Evolutionary conservation across 64 coral and sea anemone species (phyloP).

Genomic region (Trachythela sp.): DNA sequence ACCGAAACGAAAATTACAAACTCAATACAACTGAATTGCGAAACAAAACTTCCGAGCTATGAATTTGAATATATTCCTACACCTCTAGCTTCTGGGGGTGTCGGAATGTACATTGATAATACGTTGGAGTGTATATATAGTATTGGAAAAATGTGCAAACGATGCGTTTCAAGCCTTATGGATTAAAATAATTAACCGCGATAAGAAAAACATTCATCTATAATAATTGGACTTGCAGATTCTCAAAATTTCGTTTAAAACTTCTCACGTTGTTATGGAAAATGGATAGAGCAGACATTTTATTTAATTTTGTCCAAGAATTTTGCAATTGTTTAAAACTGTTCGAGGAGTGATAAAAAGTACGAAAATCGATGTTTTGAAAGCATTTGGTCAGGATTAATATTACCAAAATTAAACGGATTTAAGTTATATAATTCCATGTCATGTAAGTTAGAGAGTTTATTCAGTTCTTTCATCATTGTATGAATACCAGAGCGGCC

Average conservation of each 20-base stretch:
- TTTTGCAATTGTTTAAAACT: not conserved
- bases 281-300: not conserved
- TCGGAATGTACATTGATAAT: conserved; percentile 9
- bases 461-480: no score
- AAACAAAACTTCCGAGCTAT: not conserved
- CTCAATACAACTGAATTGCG: not conserved
- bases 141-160: no score
- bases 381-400: no score
- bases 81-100: conserved; percentile 17
- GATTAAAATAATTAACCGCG: not conserved
- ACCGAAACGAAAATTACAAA: not conserved
- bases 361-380: not conserved
- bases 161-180: no score
- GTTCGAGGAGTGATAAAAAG: not conserved
- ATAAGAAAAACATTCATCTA: not conserved
- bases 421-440: no score
- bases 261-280: conserved; percentile 5
- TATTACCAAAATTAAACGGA: no score
- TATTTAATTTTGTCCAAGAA: not conserved
- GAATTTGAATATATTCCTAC: conserved; percentile 20
- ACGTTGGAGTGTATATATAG: not conserved
- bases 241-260: not conserved
- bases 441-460: no score
- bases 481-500: no score
- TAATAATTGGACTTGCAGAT: not conserved